Evolutionary conservation across 2,888 invertebrate genomes (phyloP), one percentile per base, ranked within the genome.

Genomic region (Habrosyne pyritoides): DNA sequence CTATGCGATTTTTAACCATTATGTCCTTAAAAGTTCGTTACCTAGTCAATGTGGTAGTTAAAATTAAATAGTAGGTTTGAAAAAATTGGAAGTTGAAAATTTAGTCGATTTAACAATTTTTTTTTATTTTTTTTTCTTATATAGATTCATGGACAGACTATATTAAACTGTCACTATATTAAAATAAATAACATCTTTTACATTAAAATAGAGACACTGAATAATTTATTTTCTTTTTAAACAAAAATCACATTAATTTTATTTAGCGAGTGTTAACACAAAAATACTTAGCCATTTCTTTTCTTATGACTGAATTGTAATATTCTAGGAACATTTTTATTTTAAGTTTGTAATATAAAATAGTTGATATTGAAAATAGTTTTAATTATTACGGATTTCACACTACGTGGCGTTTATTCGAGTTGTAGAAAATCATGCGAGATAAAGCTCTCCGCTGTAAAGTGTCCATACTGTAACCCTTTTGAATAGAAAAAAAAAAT

Each of bases 291-390:
- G 55, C 51, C 42, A 52, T 55, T 55, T 33, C 10, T 52, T 14
- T 50, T 30, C 14, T 42, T 49, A 26, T 28, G 55, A 55, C 55
- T 55, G 55, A 55, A 21, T 47, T 33, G 28, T 26, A 21, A 52
- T 26, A 18, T 48, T 28, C 28, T 24, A 14, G n/a, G 24, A 26
- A 22, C 14, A n/a, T 46, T 21, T 54, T 50, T n/a, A 22, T 21
- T 21, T 28, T 52, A 52, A 52, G 53, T 57, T 52, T 57, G 53
- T 56, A 56, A 47, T 10, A 55, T 52, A 55, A 42, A 48, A 36
- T 50, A 49, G 33, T 52, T 47, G 30, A 47, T 50, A 26, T 26
- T 52, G 28, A 36, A 21, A 47, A 46, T 52, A 54, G 42, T 33
- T 21, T 48, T 47, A 55, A 30, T 52, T 33, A 6, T 14, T 28